phyloP scores from a whole-genome alignment of 2,113 vertebrate species.

The Upupa epops region DNA sequence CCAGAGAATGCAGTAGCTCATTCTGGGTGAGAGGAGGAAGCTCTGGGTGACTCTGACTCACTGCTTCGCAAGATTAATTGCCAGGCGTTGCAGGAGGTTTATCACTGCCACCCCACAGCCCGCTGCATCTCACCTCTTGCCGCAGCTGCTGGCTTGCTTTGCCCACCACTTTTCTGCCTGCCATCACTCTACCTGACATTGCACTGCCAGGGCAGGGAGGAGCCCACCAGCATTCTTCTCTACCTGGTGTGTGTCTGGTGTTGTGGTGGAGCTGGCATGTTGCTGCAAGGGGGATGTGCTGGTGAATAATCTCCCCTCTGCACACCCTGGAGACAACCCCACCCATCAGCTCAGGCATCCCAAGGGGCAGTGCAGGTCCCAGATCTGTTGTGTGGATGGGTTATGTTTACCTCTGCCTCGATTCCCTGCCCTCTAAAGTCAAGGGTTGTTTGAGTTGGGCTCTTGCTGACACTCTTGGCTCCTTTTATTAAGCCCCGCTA shows the following conservation, averaged over 20 bases:
- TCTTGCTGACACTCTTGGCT: background rate
- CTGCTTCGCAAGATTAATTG: slow-evolving; percentile 76
- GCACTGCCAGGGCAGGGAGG: background rate
- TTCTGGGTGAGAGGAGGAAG: slow-evolving; percentile 58
- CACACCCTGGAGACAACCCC: background rate
- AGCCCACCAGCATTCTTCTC: background rate
- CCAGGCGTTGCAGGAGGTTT: slow-evolving; percentile 61
- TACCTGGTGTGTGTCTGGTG: accelerated
- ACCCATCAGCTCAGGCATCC: accelerated
- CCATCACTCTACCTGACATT: no score
- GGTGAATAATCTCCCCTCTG: background rate
- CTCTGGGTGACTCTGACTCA: slow-evolving; percentile 57
- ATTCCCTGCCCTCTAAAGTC: background rate
- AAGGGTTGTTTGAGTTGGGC: background rate
- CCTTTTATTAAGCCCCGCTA: background rate
- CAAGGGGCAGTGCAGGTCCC: accelerated
- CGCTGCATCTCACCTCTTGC: background rate
- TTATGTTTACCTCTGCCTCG: background rate
- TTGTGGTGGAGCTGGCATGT: accelerated
- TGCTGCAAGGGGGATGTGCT: accelerated
- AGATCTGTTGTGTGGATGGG: accelerated
- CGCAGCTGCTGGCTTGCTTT: background rate
- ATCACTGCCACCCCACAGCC: slow-evolving; percentile 63
- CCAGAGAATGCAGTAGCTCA: slow-evolving; percentile 1
- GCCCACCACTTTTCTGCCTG: background rate